Conservation (phyloP, 1,140 invertebrate species). For the Neodiprion virginianus region DNA sequence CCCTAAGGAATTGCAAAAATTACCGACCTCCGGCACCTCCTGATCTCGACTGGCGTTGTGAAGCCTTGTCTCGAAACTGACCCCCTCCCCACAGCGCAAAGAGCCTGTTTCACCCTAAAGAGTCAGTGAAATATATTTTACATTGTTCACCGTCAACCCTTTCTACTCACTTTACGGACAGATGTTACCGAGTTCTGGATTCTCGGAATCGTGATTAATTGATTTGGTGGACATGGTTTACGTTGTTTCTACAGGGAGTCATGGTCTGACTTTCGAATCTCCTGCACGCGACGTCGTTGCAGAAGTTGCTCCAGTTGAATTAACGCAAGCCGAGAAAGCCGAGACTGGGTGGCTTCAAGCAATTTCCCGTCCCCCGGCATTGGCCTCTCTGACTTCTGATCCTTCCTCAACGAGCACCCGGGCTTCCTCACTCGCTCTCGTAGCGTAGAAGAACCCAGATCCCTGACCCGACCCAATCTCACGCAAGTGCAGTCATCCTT, state of each 20-base stretch:
- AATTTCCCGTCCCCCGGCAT: not conserved
- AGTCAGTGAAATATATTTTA: too few species aligned
- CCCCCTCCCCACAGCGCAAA: too few species aligned
- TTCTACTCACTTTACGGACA: too few species aligned
- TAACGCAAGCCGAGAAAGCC: not conserved
- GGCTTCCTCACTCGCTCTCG: not conserved
- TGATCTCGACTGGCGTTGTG: too few species aligned
- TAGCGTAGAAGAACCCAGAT: not conserved
- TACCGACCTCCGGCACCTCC: not conserved
- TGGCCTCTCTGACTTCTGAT: not conserved
- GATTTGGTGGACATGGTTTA: not conserved
- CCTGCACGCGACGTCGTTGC: not conserved
- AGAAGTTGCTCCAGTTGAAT: not conserved
- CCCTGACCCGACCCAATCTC: not conserved
- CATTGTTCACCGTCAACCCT: too few species aligned
- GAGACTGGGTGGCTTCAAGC: not conserved
- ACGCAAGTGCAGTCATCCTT: not conserved
- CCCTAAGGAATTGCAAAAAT: not conserved
- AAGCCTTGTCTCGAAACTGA: too few species aligned
- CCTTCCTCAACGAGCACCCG: slow-evolving; percentile 3
- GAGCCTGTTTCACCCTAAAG: too few species aligned
- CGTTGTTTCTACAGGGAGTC: not conserved
- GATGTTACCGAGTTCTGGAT: too few species aligned
- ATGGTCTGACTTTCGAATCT: not conserved
- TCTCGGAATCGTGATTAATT: too few species aligned